A percentile compares a stretch with the other conserved stretches of the same genome.
phyloP scores from a whole-genome alignment of 1,140 invertebrate genomes.

The Lepidurus packardi region DNA sequence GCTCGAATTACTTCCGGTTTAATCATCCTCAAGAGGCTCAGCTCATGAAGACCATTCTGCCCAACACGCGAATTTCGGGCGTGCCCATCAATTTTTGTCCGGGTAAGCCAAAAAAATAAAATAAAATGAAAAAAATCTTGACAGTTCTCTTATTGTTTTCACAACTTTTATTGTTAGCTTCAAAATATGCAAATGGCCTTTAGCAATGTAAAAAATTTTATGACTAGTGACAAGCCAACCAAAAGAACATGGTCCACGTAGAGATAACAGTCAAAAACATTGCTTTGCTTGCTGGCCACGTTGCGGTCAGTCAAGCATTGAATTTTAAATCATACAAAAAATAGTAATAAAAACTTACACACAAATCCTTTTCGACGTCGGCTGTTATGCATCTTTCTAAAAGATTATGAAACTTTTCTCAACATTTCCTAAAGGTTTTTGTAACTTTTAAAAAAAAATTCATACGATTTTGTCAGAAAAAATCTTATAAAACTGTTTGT shows the following conservation, averaged over 20 bases:
- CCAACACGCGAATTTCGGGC: slow-evolving; percentile 69
- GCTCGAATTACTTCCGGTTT: slow-evolving; percentile 80
- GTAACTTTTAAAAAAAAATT: too few species aligned
- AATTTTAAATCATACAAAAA: neutral
- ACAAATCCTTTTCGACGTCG: too few species aligned
- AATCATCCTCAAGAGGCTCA: slow-evolving; percentile 83
- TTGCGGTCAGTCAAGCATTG: neutral
- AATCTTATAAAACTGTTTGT: neutral
- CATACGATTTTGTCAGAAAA: too few species aligned
- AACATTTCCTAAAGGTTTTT: too few species aligned
- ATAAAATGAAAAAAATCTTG: slow-evolving; percentile 7
- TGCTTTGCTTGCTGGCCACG: slow-evolving; percentile 1
- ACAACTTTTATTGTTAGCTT: neutral
- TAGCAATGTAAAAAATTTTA: neutral
- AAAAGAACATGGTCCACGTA: neutral
- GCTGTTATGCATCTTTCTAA: too few species aligned
- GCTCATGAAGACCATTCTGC: slow-evolving; percentile 71
- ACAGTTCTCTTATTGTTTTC: neutral
- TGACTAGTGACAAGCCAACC: slow-evolving; percentile 1
- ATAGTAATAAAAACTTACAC: neutral
- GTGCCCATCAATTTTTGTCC: slow-evolving; percentile 52
- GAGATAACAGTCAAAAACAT: neutral
- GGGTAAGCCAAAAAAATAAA: slow-evolving; percentile 39
- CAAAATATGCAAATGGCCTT: neutral
- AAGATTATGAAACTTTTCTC: too few species aligned